Percentiles rank a stretch among this genome's conserved stretches.
Evolutionary conservation across 2,888 invertebrate species (phyloP).

Genomic region (Blastobasis lacticolella): DNA sequence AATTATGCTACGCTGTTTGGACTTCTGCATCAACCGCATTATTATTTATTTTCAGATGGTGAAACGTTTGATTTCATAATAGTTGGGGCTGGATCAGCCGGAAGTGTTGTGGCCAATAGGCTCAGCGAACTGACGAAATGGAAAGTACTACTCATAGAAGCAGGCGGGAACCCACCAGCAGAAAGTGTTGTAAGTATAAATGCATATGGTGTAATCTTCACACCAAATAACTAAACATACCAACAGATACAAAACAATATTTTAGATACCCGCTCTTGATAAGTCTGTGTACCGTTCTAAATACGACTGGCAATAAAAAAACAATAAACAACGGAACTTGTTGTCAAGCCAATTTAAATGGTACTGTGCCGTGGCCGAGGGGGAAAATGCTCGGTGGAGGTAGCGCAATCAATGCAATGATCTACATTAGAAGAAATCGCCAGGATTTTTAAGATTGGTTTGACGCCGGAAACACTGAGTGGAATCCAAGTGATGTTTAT

Average conservation of each 20-base stretch:
- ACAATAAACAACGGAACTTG: constrained; percentile 82
- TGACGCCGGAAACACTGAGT: constrained; percentile 63
- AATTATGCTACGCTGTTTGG: too few relatives aligned
- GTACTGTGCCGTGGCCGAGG: constrained; percentile 63
- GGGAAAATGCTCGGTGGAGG: constrained; percentile 77
- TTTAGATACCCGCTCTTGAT: not conserved
- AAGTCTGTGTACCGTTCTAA: not conserved
- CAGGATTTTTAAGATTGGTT: constrained; percentile 71
- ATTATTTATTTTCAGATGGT: too few relatives aligned
- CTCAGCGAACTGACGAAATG: too few relatives aligned
- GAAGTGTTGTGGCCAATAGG: too few relatives aligned
- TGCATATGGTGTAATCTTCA: too few relatives aligned
- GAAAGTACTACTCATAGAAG: too few relatives aligned
- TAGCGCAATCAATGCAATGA: constrained; percentile 71
- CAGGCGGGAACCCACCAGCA: too few relatives aligned
- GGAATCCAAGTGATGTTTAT: constrained; percentile 65
- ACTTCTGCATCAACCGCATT: too few relatives aligned
- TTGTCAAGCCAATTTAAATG: constrained; percentile 75
- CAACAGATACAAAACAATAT: not conserved
- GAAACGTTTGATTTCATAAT: too few relatives aligned
- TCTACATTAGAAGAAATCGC: constrained; percentile 67
- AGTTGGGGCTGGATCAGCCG: too few relatives aligned
- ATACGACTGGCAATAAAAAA: constrained; percentile 86
- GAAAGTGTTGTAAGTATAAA: too few relatives aligned
- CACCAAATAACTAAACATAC: too few relatives aligned